Conservation (phyloP, 2,797 vertebrate species). For the Megalops cyprinoides region DNA sequence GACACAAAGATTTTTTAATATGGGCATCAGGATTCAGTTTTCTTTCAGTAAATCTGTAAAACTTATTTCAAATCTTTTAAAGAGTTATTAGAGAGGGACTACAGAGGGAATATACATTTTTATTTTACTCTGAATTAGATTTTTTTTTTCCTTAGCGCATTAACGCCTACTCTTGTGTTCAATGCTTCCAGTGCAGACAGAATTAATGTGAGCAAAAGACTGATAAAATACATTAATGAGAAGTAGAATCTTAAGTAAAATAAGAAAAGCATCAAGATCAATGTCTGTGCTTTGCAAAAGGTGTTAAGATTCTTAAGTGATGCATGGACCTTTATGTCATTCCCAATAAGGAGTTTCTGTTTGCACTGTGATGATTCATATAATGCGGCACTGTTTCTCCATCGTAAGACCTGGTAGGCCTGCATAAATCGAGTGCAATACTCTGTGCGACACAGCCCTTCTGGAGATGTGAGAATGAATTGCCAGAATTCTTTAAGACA, state of each 20-base stretch:
- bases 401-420: conserved; percentile 6
- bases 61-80: conserved; percentile 20
- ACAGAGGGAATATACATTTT: conserved; percentile 26
- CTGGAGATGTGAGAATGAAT: neutral
- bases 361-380: conserved; percentile 12
- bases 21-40: conserved; percentile 41
- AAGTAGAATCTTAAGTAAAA: conserved; percentile 18
- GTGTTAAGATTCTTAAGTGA: conserved; percentile 30
- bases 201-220: conserved; percentile 21
- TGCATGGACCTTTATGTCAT: conserved; percentile 8
- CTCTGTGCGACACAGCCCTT: neutral
- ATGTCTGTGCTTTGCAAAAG: conserved; percentile 5
- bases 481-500: conserved; percentile 2
- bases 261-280: neutral
- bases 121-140: conserved; percentile 12
- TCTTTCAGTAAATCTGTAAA: conserved; percentile 45
- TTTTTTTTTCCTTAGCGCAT: neutral
- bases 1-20: conserved; percentile 48
- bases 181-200: conserved; percentile 18
- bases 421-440: neutral
- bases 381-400: neutral
- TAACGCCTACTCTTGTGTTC: conserved; percentile 3
- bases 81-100: conserved; percentile 27
- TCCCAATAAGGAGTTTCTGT: conserved; percentile 12
- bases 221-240: conserved; percentile 18